phyloP scores from a whole-genome alignment of 2,888 invertebrate genomes.

The Cyaniris semiargus region DNA sequence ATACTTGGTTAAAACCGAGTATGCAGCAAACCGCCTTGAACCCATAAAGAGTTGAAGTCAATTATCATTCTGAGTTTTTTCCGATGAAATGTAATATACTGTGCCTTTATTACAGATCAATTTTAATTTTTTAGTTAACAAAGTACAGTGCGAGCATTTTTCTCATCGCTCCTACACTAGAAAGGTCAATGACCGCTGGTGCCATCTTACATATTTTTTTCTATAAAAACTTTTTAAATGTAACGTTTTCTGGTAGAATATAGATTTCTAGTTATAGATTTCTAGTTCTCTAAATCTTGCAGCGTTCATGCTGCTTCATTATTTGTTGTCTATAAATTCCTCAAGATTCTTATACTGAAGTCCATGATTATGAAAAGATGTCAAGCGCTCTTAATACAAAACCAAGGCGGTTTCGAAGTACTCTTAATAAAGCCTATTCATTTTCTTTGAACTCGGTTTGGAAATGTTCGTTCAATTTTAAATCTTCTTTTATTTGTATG shows the following conservation, averaged over 20 bases:
- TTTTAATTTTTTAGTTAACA: too few species aligned
- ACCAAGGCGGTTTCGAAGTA: conserved; percentile 25
- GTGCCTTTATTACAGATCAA: too few species aligned
- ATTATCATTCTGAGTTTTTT: too few species aligned
- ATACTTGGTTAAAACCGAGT: too few species aligned
- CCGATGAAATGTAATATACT: too few species aligned
- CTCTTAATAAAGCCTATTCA: conserved; percentile 31
- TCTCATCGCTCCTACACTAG: too few species aligned
- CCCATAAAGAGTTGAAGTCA: too few species aligned
- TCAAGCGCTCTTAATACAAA: conserved; percentile 28
- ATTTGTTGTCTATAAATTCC: conserved; percentile 25
- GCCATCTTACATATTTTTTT: too few species aligned
- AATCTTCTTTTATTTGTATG: neutral
- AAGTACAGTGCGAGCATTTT: too few species aligned
- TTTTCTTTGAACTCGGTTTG: conserved; percentile 16
- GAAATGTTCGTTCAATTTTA: conserved; percentile 20
- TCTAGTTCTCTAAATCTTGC: neutral
- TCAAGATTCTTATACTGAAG: conserved; percentile 21
- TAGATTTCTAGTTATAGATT: too few species aligned
- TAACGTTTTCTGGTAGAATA: neutral
- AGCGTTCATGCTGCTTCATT: neutral
- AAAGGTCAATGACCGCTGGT: too few species aligned
- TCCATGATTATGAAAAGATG: conserved; percentile 30
- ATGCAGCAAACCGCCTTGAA: too few species aligned
- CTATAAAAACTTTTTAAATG: neutral